These are phyloP conservation scores for Isichthys henryi DNA, from an alignment of 2,113 vertebrate genomes.

Conservation along the genomic window DNA sequence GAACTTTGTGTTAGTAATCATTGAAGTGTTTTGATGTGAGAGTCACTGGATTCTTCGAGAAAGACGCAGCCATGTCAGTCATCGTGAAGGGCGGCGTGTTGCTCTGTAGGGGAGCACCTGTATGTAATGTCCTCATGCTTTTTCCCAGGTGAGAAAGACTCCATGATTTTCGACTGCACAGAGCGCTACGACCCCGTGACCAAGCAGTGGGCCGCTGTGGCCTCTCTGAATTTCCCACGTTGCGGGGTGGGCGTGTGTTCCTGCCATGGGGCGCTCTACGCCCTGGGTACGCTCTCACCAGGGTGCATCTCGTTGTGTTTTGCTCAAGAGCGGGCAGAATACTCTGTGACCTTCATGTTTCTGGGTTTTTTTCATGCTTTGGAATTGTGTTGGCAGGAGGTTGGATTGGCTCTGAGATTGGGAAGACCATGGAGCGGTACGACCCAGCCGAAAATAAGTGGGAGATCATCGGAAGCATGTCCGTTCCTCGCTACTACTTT, in stretches of 20 bases:
- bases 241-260: constrained; percentile 87
- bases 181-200: constrained; percentile 92
- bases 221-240: constrained; percentile 87
- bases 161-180: constrained; percentile 95
- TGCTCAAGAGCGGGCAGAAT: not conserved
- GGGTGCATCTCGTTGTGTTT: not conserved
- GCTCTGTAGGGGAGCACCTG: not conserved
- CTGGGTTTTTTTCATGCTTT: not conserved
- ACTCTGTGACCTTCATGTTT: not conserved
- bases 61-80: not conserved
- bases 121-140: not conserved
- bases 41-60: not conserved
- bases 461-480: constrained; percentile 89
- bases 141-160: constrained; percentile 81
- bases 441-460: constrained; percentile 92
- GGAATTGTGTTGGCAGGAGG: constrained; percentile 64
- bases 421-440: constrained; percentile 88
- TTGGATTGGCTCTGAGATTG: constrained; percentile 94
- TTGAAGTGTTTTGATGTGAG: not conserved
- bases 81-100: not conserved
- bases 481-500: constrained; percentile 84
- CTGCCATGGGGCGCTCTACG: constrained; percentile 88
- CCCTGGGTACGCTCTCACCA: constrained; percentile 67
- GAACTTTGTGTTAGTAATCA: not conserved
- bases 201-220: constrained; percentile 89